Evolutionary conservation across 2,797 vertebrate genomes (phyloP).

Genomic region (Eospalax fontanierii): DNA sequence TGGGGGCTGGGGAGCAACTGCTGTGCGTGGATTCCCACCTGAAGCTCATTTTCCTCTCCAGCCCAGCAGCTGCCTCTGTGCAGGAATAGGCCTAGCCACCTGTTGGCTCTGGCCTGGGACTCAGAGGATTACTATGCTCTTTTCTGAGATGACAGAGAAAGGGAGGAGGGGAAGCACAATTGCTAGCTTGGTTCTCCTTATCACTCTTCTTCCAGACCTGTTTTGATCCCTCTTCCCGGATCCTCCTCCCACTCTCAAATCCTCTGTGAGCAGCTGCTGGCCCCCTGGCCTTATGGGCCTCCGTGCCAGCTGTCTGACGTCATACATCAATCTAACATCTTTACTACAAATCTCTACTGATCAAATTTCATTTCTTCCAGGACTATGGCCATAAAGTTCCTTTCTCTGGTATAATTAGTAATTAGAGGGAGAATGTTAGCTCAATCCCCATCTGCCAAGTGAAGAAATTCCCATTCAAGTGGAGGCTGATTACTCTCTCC

Average conservation of each 20-base stretch:
- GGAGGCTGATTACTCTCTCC: conserved; percentile 72
- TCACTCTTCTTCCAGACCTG: conserved; percentile 53
- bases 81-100: conserved; percentile 74
- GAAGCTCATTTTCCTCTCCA: conserved; percentile 45
- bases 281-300: conserved; percentile 81
- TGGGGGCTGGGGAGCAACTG: background rate
- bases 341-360: conserved; percentile 90
- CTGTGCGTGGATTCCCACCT: conserved; percentile 66
- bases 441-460: conserved; percentile 88
- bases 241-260: conserved; percentile 54
- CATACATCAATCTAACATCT: conserved; percentile 90
- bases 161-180: conserved; percentile 63
- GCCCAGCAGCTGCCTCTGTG: conserved; percentile 65
- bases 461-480: conserved; percentile 85
- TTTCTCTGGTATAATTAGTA: conserved; percentile 91
- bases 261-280: conserved; percentile 88
- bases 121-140: conserved; percentile 80
- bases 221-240: conserved; percentile 64
- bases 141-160: conserved; percentile 81
- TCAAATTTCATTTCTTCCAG: conserved; percentile 89
- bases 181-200: conserved; percentile 79
- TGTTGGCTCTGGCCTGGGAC: conserved; percentile 73
- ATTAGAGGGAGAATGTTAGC: conserved; percentile 90
- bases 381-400: conserved; percentile 85
- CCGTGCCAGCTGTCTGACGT: conserved; percentile 90